phyloP scores from a whole-genome alignment of 2,797 vertebrate genomes.

The Helicolenus hilgendorfi region DNA sequence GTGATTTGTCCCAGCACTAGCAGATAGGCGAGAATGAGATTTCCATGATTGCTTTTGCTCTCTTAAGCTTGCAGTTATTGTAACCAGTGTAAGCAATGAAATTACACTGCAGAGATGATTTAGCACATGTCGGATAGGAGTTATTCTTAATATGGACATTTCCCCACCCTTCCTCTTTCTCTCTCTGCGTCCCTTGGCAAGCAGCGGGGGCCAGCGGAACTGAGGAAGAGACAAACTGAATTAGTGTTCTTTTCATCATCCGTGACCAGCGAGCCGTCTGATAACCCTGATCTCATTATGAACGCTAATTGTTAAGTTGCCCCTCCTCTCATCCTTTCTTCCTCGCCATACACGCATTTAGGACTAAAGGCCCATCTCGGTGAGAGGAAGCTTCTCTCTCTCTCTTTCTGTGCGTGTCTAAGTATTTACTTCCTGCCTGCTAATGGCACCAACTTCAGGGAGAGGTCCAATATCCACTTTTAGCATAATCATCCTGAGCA shows the following conservation, averaged over 20 bases:
- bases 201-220: constrained; percentile 66
- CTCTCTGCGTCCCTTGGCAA: constrained; percentile 57
- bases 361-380: constrained; percentile 50
- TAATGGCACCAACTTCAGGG: constrained; percentile 74
- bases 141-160: constrained; percentile 78
- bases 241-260: constrained; percentile 90
- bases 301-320: constrained; percentile 85
- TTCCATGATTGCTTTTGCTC: constrained; percentile 31
- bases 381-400: constrained; percentile 31
- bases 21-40: constrained; percentile 3
- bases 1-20: too few relatives aligned
- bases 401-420: constrained; percentile 18
- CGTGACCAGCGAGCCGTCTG: constrained; percentile 85
- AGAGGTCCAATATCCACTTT: constrained; percentile 77
- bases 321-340: constrained; percentile 56
- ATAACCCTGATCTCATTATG: constrained; percentile 90
- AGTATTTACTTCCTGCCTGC: constrained; percentile 80
- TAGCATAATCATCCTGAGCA: constrained; percentile 73
- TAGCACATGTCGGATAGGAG: constrained; percentile 72
- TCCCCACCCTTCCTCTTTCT: constrained; percentile 54
- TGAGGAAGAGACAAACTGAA: constrained; percentile 89
- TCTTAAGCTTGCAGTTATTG: constrained; percentile 55
- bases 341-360: constrained; percentile 45
- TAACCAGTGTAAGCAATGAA: constrained; percentile 66
- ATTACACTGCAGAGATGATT: constrained; percentile 69